Base-by-base conservation (phyloP, 1,140 invertebrate species). In the Eufriesea mexicana region DNA sequence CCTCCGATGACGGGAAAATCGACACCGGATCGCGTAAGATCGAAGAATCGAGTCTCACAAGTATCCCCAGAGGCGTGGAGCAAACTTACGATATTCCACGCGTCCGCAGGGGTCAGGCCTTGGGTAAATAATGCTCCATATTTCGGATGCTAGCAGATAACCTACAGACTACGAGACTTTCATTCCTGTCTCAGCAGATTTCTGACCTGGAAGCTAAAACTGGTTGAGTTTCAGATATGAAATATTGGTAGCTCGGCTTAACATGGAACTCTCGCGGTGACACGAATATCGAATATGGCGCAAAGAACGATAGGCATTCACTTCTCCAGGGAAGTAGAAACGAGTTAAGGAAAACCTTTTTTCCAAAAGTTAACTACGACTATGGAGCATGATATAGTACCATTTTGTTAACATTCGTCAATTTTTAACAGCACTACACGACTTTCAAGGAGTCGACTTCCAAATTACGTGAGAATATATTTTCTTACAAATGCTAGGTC, bases 11-110 rank as follows among this genome's bases (percentile, higher is more conserved):
- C 45, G 51, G 10, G 16, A 51, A 35, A 57, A 86, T 70, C 35
- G 59, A 79, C 35, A 47, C 59, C 42, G 23, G 28, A 14, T 55
- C 49, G 12, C 42, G 45, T 51, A 47, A 68, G 67, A 79, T 74
- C 74, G 74, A 57, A 55, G 57, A 68, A 86, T 75, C 74, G 61
- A 49, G 70, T 70, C 74, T 47, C 47, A 78, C 66, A 49, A 55
- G 62, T 71, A 75, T 86, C 75, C 86, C 79, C 14, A 45, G 59
- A 54, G 79, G 74, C 79, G 25, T n/a, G 47, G 80, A 83, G 54
- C 84, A 79, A 87, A 87, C 84, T 86, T 87, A 79, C 75, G 85
- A 87, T 87, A 87, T 79, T 84, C 86, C 62, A 16, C 20, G 64
- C 47, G 61, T 83, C 84, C 79, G 14, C 70, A 10, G 85, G 71